Conservation (phyloP, 2,113 vertebrate genomes). For the Cyanistes caeruleus region DNA sequence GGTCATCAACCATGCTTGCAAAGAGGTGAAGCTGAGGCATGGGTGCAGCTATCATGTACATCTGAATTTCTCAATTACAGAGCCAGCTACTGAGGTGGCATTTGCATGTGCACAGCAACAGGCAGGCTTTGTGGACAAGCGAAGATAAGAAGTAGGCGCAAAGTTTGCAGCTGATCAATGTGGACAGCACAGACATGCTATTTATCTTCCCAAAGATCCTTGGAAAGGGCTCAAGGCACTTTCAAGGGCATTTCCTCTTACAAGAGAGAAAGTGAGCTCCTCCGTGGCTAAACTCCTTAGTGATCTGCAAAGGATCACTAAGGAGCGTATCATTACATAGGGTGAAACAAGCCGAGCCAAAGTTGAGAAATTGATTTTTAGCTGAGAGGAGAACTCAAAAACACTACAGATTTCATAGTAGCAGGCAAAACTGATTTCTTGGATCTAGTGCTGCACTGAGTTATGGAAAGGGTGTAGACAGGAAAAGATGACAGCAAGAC, state of each 20-base stretch:
- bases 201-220: background rate
- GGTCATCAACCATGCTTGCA: background rate
- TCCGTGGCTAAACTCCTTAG: background rate
- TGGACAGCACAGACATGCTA: background rate
- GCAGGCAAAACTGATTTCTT: background rate
- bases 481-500: conserved; percentile 4
- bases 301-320: background rate
- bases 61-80: background rate
- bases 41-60: background rate
- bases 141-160: background rate
- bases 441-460: background rate
- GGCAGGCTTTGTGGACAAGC: background rate
- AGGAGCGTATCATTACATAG: rapidly evolving
- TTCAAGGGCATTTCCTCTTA: conserved; percentile 20
- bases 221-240: background rate
- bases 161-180: conserved; percentile 4
- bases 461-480: background rate
- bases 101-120: background rate
- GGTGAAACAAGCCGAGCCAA: background rate
- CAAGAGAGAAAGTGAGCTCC: background rate
- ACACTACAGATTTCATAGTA: background rate
- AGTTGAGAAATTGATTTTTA: background rate
- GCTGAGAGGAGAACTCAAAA: background rate
- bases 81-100: background rate
- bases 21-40: background rate